phyloP scores from a whole-genome alignment of 2,797 vertebrate species.

The Enoplosus armatus region DNA sequence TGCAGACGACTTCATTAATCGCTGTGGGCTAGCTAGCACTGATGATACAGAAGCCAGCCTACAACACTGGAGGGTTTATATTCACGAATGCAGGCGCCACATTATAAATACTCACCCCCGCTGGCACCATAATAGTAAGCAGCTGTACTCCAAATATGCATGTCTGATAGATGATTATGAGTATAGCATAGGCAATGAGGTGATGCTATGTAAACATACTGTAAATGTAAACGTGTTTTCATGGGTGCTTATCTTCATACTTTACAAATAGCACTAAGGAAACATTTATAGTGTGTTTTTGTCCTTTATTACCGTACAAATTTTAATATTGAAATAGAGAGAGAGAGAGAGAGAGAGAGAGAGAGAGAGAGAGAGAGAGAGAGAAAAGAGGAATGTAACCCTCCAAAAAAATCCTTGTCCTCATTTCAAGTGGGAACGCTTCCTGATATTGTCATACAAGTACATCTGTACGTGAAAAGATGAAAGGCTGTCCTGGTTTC shows the following conservation, averaged over 20 bases:
- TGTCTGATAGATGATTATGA: slow-evolving; percentile 67
- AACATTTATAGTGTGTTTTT: slow-evolving; percentile 35
- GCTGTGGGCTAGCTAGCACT: slow-evolving; percentile 68
- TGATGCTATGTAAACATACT: slow-evolving; percentile 53
- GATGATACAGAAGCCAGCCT: slow-evolving; percentile 67
- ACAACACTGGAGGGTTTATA: slow-evolving; percentile 65
- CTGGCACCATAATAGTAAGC: slow-evolving; percentile 62
- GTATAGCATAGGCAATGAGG: slow-evolving; percentile 51
- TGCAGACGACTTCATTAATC: slow-evolving; percentile 81
- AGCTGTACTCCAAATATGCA: slow-evolving; percentile 69
- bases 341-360: background rate
- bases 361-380: too few species aligned
- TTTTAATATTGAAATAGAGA: background rate
- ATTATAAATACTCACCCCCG: slow-evolving; percentile 70
- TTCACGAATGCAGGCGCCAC: slow-evolving; percentile 45
- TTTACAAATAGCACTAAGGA: slow-evolving; percentile 21
- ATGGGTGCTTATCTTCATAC: slow-evolving; percentile 39
- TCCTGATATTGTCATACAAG: slow-evolving; percentile 34
- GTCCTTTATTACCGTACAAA: background rate
- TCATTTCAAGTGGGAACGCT: slow-evolving; percentile 31
- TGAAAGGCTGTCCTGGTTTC: slow-evolving; percentile 45
- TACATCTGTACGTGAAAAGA: slow-evolving; percentile 34
- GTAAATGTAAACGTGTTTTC: slow-evolving; percentile 37
- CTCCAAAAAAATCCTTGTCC: background rate
- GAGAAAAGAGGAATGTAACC: background rate